Evolutionary conservation across 37 sponge, comb jelly and placozoan species (phyloP), one percentile per base, ranked within the genome.

Genomic region (Theonella swinhoei): DNA sequence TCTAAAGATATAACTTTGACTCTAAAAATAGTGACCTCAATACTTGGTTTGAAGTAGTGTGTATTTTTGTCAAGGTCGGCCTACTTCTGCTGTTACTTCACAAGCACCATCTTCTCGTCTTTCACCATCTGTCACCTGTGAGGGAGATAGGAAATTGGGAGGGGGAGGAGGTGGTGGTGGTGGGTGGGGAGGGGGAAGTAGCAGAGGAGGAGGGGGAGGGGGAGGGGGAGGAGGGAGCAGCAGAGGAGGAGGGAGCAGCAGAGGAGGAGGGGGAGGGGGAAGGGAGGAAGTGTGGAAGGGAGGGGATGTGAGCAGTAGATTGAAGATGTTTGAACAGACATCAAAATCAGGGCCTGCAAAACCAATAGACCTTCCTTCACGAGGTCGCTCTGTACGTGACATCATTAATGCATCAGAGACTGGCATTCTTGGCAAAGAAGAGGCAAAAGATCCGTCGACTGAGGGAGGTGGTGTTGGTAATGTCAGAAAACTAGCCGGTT

Each of bases 321-420:
- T 83, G 25, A 73, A 39, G 75, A 83, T 83, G 83, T 83, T 83
- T 74, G 83, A 83, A 65, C 30, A 74, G 8, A 9, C 62, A 5
- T 33, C 64, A 4, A 38, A 74, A 17, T 42, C 11, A 4, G 5
- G 32, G 34, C 11, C 54, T 7, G 54, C 11, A 14, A 47, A 17
- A 14, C 17, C 63, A 0, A 35, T 7, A 2, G 75, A 74, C 23
- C 8, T 64, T 23, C 74, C 83, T 30, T 64, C 24, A 63, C 66
- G 43, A 40, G 74, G 74, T 1, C 42, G 25, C 24, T 65, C 71
- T 26, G 30, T 81, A 2, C 33, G 47, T 24, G 33, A 43, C 33
- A 38, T 81, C 23, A 71, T 71, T 1, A 43, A 34, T 26, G 62
- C 61, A 38, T 68, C 69, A 47, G 42, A 41, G 74, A 17, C 54